Evolutionary conservation across 2,113 vertebrate genomes (phyloP).

Genomic region (Plestiodon gilberti): DNA sequence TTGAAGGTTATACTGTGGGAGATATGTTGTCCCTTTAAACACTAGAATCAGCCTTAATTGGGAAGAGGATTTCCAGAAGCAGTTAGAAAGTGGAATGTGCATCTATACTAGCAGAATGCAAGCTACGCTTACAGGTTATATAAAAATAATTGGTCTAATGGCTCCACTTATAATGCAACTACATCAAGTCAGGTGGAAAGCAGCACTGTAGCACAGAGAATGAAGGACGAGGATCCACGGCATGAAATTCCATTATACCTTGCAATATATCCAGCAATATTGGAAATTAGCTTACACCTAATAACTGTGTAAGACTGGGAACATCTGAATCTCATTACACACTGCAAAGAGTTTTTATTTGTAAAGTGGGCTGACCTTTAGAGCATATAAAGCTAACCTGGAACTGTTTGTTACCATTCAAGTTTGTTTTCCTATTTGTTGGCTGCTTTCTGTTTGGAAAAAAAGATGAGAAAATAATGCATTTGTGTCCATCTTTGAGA

Average conservation of each 20-base stretch:
- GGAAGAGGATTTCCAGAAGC: background rate
- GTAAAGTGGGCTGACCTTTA: constrained; percentile 39
- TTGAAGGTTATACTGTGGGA: background rate
- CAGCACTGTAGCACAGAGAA: background rate
- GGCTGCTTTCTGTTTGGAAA: constrained; percentile 1
- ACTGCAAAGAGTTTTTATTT: background rate
- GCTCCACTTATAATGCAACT: constrained; percentile 5
- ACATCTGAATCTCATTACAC: constrained; percentile 22
- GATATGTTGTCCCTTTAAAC: background rate
- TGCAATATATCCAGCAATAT: constrained; percentile 17
- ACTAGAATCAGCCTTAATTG: background rate
- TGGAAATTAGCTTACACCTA: constrained; percentile 17
- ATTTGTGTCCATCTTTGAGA: background rate
- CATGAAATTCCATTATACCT: background rate
- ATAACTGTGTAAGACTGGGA: constrained; percentile 5
- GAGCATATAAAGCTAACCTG: constrained; percentile 12
- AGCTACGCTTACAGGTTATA: background rate
- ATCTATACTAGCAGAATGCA: background rate
- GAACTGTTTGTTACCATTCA: background rate
- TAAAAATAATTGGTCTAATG: background rate
- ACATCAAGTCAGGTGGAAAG: constrained; percentile 1
- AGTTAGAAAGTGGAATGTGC: background rate
- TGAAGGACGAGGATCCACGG: background rate
- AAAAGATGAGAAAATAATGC: constrained; percentile 10
- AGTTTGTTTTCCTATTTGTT: background rate